Conservation (phyloP, 2,888 invertebrate genomes). For the Quadroppia sp. region DNA sequence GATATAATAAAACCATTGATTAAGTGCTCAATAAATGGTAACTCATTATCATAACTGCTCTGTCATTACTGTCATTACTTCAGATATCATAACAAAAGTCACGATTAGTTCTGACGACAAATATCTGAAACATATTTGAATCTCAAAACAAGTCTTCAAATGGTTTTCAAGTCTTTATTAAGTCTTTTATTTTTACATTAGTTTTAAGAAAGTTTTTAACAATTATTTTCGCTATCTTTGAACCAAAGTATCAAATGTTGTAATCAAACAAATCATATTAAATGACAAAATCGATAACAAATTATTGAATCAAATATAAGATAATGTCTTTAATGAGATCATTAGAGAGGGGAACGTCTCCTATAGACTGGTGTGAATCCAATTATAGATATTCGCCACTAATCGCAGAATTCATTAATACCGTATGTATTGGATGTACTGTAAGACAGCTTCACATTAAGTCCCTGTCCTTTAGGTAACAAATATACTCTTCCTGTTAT, state of each 20-base stretch:
- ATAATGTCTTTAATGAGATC: slow-evolving; percentile 32
- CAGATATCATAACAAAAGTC: too few relatives aligned
- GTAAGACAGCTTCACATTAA: too few relatives aligned
- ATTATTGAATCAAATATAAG: not conserved
- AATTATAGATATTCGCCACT: slow-evolving; percentile 47
- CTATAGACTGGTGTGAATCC: slow-evolving; percentile 49
- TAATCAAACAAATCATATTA: not conserved
- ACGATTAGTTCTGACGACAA: not conserved
- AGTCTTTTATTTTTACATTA: not conserved
- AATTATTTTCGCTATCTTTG: not conserved
- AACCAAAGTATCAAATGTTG: slow-evolving; percentile 7
- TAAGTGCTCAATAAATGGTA: too few relatives aligned
- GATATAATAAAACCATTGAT: too few relatives aligned
- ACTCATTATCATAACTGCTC: not conserved
- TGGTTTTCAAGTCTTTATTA: not conserved
- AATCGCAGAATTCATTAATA: slow-evolving; percentile 47
- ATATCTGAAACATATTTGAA: not conserved
- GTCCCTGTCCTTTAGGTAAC: slow-evolving; percentile 20
- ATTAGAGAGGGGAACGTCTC: slow-evolving; percentile 44
- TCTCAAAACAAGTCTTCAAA: not conserved
- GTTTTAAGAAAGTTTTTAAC: not conserved
- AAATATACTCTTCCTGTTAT: slow-evolving; percentile 39
- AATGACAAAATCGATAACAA: not conserved
- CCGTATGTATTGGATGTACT: slow-evolving; percentile 41
- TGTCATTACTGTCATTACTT: not conserved